These are phyloP conservation scores for Vimba vimba DNA, from an alignment of 2,113 vertebrate genomes.

Conservation along the genomic window DNA sequence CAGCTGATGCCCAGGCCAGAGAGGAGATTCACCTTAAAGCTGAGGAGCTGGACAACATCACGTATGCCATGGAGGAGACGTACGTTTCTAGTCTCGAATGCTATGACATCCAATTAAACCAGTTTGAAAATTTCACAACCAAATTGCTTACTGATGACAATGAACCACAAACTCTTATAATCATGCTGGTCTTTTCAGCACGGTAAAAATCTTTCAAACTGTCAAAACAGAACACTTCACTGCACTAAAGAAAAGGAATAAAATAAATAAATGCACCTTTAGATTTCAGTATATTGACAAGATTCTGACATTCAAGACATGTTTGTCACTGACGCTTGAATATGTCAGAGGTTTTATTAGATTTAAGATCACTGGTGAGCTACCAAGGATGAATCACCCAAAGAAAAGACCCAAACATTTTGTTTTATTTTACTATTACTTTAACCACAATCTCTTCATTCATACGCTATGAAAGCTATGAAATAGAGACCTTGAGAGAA, in stretches of 20 bases:
- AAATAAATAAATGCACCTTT: background rate
- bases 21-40: constrained; percentile 84
- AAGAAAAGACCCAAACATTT: background rate
- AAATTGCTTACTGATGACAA: background rate
- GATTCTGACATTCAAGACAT: background rate
- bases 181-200: background rate
- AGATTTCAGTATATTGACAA: background rate
- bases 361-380: background rate
- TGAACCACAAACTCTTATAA: background rate
- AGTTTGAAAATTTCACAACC: background rate
- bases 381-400: background rate
- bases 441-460: background rate
- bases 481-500: background rate
- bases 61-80: constrained; percentile 85
- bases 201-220: background rate
- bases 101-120: background rate
- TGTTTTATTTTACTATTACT: background rate
- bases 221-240: background rate
- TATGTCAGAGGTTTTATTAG: background rate
- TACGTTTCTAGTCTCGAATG: constrained; percentile 59
- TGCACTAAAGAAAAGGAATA: too few relatives aligned
- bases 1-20: constrained; percentile 86
- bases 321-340: background rate
- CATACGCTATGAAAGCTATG: background rate
- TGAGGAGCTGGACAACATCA: constrained; percentile 84